Evolutionary conservation across 2,888 invertebrate species (phyloP).

Genomic region (Pseudococcus viburni): DNA sequence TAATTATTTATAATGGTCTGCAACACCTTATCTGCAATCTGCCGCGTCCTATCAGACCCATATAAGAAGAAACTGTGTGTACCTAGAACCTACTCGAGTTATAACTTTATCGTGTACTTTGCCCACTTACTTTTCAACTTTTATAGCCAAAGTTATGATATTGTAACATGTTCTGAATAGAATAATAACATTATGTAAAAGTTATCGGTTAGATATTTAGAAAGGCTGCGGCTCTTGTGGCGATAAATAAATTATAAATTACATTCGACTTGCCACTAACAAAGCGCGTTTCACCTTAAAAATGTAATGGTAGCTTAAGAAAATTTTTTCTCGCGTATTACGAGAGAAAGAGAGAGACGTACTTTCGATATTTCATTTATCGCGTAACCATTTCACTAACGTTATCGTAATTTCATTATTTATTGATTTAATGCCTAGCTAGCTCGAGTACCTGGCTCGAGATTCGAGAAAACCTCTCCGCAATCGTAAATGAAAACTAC

Average conservation of each 20-base stretch:
- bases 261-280: slow-evolving; percentile 29
- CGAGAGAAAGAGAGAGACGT: neutral
- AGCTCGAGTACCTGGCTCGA: neutral
- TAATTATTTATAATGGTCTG: slow-evolving; percentile 57
- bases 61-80: slow-evolving; percentile 1
- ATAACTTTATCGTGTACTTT: slow-evolving; percentile 58
- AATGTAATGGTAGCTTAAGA: slow-evolving; percentile 32
- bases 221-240: slow-evolving; percentile 49
- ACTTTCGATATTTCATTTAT: slow-evolving; percentile 36
- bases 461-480: neutral
- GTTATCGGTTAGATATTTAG: slow-evolving; percentile 60
- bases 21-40: slow-evolving; percentile 58
- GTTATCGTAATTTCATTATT: slow-evolving; percentile 30
- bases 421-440: slow-evolving; percentile 9
- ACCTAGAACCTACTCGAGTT: slow-evolving; percentile 41
- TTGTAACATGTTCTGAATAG: slow-evolving; percentile 60
- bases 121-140: slow-evolving; percentile 59
- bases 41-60: slow-evolving; percentile 24
- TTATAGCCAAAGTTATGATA: slow-evolving; percentile 59
- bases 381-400: neutral
- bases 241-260: slow-evolving; percentile 60
- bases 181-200: slow-evolving; percentile 60
- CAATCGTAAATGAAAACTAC: slow-evolving; percentile 6
- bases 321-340: slow-evolving; percentile 8
- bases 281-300: slow-evolving; percentile 29